Base-by-base conservation (phyloP, 2,888 invertebrate genomes). In the Drosophila demipolita region DNA sequence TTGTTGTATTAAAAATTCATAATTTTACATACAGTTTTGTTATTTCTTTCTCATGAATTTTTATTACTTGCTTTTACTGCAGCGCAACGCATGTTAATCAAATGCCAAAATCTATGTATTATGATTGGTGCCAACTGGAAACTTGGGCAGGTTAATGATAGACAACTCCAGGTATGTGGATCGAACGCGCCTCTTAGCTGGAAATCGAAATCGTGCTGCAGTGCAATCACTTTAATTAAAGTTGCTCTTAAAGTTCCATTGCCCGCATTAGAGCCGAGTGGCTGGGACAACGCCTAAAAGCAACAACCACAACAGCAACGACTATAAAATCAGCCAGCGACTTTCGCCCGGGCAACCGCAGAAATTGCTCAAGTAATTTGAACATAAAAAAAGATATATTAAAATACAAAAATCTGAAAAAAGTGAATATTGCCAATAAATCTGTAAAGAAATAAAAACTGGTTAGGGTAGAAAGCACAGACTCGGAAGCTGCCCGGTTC, bases 351-450 rank as follows among this genome's bases (percentile, higher is more conserved):
- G 76, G 58, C 55, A 72, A 69, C 80, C 83, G 52, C 83, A 83
- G 67, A 80, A 80, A 73, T 79, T 79, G 68, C 72, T 62, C 73
- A 60, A 65, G 83, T 72, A 87, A 84, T 84, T 84, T 89, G 84
- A 87, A 70, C 45, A 45, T 23, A 45, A 45, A 45, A 45, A 45
- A 45, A 23, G 29, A 15, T 5, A 45, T 23, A 45, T 15, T 85
- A 75, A 84, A 59, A 67, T 83, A 73, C 67, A 70, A 60, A 61
- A 68, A 35, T 52, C 38, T 38, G 54, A 58, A 64, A 61, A 68
- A 65, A 73, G 64, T 83, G 77, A 82, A 80, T 85, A 82, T 89
- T 85, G 88, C 64, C 90, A 89, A 89, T 89, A 85, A 85, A 89
- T 89, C 72, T 59, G 72, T 64, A 58, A 45, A 63, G 48, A 69